Evolutionary conservation across 2,797 vertebrate species (phyloP), one percentile per base, ranked within the genome.

Genomic region (Percopsis omiscomaycus): DNA sequence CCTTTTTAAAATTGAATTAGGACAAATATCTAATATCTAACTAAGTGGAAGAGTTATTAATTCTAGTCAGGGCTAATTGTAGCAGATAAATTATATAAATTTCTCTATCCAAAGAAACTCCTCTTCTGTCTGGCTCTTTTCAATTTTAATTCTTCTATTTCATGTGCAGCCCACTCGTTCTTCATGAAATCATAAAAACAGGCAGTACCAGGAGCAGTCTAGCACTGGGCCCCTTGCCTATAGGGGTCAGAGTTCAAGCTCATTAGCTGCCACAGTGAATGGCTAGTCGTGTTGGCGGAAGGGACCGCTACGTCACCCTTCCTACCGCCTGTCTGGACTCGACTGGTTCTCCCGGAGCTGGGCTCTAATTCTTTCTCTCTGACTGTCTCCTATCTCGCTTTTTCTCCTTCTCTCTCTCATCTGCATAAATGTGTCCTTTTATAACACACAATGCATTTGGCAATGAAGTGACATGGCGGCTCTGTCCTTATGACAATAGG

Each of bases 161-260:
- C 45, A 50, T 29, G 37, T 30, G 4, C 11, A 50, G 54, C 68
- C 50, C 37, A 48, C 53, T 56, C 44, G 9, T 56, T 62, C 44
- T 79, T 59, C n/a, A 47, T 15, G 9, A 74, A 78, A 68, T 62
- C 61, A 73, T 77, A 78, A 77, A 81, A 83, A 50, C 64, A 6
- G 69, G 55, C 69, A 50, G 71, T 59, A 27, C 71, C 49, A 73
- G 3, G 2, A 29, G 53, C 55, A 51, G 46, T 44, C 56, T 28
- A 66, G 37, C 75, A 70, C 66, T 32, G 66, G 62, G 59, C 61
- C 77, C 67, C 63, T 65, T 68, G 60, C 67, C 74, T 74, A 22
- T 22, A 27, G 32, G 59, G 78, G 77, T 84, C 83, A 84, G 72
- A 75, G 93, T 77, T 93, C 88, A 92, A 77, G 59, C 91, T 94